Evolutionary conservation across 2,797 vertebrate species (phyloP).

Genomic region (Myotis planiceps): DNA sequence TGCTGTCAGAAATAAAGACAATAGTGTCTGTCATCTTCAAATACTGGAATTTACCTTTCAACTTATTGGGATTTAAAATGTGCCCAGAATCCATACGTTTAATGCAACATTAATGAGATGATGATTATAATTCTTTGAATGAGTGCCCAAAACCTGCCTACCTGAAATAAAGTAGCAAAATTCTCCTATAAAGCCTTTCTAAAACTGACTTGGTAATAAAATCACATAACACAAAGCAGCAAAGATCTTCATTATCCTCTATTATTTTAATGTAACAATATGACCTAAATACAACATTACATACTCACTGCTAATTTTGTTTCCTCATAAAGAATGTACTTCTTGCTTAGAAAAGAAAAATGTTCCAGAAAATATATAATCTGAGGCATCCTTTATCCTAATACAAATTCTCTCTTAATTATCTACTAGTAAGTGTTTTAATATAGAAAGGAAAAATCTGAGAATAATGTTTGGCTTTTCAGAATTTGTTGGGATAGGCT

Average conservation of each 20-base stretch:
- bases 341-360: neutral
- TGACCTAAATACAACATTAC: slow-evolving; percentile 38
- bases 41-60: neutral
- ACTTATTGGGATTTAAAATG: slow-evolving; percentile 3
- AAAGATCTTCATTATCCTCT: slow-evolving; percentile 30
- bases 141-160: neutral
- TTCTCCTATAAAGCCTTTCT: neutral
- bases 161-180: slow-evolving; percentile 52
- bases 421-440: neutral
- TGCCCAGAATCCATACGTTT: neutral
- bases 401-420: neutral
- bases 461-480: neutral
- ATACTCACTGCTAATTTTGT: neutral
- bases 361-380: neutral
- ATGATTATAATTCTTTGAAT: slow-evolving; percentile 36
- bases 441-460: neutral
- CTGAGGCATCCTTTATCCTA: neutral
- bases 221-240: neutral
- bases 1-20: neutral
- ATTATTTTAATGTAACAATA: slow-evolving; percentile 43
- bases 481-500: neutral
- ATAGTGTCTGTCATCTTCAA: neutral
- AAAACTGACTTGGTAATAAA: slow-evolving; percentile 31
- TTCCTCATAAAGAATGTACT: neutral
- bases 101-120: neutral